Conservation (phyloP, 2,797 vertebrate genomes). For the Notoglanidium macrostoma region DNA sequence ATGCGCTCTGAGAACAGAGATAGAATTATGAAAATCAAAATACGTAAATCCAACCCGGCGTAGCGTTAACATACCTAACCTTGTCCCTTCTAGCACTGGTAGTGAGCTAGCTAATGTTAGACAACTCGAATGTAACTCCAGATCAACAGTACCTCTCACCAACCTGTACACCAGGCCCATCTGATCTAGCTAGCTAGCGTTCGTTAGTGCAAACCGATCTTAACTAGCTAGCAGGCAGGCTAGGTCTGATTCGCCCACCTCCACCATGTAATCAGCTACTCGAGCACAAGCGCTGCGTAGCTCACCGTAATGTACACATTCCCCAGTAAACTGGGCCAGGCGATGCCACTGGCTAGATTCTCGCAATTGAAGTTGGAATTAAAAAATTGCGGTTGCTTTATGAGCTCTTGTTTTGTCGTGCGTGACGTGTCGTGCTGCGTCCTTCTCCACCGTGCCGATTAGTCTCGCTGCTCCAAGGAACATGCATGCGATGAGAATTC, state of each 20-base stretch:
- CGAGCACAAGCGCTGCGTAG: not conserved
- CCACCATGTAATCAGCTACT: not conserved
- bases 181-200: not conserved
- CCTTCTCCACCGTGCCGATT: not conserved
- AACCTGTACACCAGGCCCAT: not conserved
- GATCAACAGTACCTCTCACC: not conserved
- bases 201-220: not conserved
- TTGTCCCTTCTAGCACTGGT: too few relatives aligned
- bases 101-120: too few relatives aligned
- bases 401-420: not conserved
- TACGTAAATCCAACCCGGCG: too few relatives aligned
- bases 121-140: not conserved
- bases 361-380: conserved; percentile 8
- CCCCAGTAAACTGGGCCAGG: conserved; percentile 11
- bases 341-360: not conserved
- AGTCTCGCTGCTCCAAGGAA: not conserved
- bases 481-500: not conserved
- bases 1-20: too few relatives aligned
- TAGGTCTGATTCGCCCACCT: not conserved
- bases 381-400: not conserved
- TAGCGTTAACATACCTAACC: too few relatives aligned
- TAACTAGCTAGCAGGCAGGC: not conserved
- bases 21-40: too few relatives aligned
- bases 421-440: too few relatives aligned
- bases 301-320: not conserved